Percentiles rank a stretch among this genome's conserved stretches.
phyloP scores from a whole-genome alignment of 2,797 vertebrate genomes.

The Hyperoplus immaculatus region DNA sequence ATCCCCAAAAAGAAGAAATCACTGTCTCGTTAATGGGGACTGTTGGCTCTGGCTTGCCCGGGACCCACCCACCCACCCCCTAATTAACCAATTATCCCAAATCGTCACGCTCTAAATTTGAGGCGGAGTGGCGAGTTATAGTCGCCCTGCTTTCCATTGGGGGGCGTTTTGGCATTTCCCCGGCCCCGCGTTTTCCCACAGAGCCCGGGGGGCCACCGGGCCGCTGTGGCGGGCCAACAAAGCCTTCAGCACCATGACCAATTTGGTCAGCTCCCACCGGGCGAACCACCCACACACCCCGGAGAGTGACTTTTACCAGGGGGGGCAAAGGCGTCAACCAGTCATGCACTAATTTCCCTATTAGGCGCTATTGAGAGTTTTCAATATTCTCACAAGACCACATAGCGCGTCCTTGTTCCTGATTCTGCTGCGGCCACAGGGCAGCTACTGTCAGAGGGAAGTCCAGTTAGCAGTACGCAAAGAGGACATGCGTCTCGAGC shows the following conservation, averaged over 20 bases:
- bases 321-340: conserved; percentile 89
- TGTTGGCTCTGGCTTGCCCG: conserved; percentile 82
- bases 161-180: conserved; percentile 86
- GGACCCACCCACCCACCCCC: conserved; percentile 86
- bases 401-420: conserved; percentile 86
- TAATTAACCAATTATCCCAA: conserved; percentile 94
- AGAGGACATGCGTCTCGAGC: neutral
- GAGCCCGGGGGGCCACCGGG: conserved; percentile 84
- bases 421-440: conserved; percentile 51
- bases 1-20: conserved; percentile 86
- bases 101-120: conserved; percentile 92
- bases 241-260: conserved; percentile 91
- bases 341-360: conserved; percentile 94
- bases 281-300: conserved; percentile 87
- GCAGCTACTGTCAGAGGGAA: conserved; percentile 43
- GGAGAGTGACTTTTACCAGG: conserved; percentile 86
- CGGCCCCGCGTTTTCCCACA: conserved; percentile 91
- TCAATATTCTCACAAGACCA: conserved; percentile 91
- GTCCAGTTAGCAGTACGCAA: conserved; percentile 10
- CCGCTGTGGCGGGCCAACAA: conserved; percentile 87
- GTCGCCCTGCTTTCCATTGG: conserved; percentile 75
- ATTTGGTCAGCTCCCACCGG: conserved; percentile 91
- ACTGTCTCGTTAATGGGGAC: conserved; percentile 91
- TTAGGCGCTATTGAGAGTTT: conserved; percentile 88
- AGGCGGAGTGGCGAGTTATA: conserved; percentile 83